Base-by-base conservation (phyloP, 2,797 vertebrate genomes). In the Molossus molossus region DNA sequence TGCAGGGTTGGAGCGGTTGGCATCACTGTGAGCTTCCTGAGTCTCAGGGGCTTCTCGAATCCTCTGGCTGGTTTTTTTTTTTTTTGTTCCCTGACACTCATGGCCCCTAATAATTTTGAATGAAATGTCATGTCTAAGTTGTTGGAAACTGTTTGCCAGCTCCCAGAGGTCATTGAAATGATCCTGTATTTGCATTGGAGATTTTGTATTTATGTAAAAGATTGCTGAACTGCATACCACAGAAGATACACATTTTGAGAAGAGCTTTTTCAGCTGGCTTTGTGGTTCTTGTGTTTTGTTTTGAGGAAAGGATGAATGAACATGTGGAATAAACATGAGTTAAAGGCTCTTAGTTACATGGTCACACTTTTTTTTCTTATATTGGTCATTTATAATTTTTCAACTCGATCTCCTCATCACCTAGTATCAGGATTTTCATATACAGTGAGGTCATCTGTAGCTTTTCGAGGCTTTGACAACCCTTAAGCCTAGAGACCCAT, bases 191-290 rank as follows among this genome's bases (percentile, higher is more conserved):
- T 96, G 87, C 84, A 81, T 20, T 62, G 87, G 80, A 90, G 75
- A 90, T 57, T 96, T 95, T 93, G 25, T 60, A 82, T 93, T 95
- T 90, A 84, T 94, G 60, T 45, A 91, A 83, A 94, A 53, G 45
- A 20, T 37, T 69, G 70, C 75, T 57, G 80, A 90, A 45, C 40
- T 69, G 57, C 57, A 23, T 84, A 37, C 76, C 70, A 87, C 48
- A 55, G 81, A 90, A 60, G 60, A 45, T 45, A 67, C 62, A 20
- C 70, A 86, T 89, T 95, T 95, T 94, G 89, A 87, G 72, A 93
- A 95, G 70, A 89, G 64, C 60, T 81, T 87, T 96, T 86, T 97
- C 25, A 95, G 21, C 33, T 75, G 53, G 45, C n/a, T 91, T n/a
- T 92, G 64, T 76, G 37, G 58, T 25, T 75, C 65, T 88, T 76